Percentiles rank a stretch among this genome's conserved stretches.
phyloP scores from a whole-genome alignment of 2,888 invertebrate genomes.

The Lepidocyrtinus sp. region DNA sequence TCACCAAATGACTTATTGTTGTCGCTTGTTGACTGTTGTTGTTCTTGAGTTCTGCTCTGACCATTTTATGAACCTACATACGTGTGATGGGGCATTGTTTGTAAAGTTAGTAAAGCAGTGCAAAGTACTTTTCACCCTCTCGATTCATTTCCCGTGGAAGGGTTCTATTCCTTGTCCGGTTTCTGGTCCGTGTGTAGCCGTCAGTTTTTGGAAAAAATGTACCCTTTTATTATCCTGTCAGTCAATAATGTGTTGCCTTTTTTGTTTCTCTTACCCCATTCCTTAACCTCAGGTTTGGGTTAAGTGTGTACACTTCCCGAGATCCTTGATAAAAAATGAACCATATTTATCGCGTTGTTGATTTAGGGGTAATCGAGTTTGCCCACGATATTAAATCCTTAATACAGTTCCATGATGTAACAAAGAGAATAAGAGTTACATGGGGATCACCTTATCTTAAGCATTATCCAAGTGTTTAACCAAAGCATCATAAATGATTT shows the following conservation, averaged over 20 bases:
- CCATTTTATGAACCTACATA: constrained; percentile 7
- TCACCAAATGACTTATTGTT: constrained; percentile 44
- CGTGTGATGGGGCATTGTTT: not conserved
- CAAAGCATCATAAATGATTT: too few relatives aligned
- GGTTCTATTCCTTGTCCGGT: not conserved
- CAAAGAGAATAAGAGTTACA: too few relatives aligned
- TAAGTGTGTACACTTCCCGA: not conserved
- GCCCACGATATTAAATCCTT: too few relatives aligned
- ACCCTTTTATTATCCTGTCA: constrained; percentile 55
- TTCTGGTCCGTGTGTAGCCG: not conserved
- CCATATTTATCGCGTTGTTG: constrained; percentile 48
- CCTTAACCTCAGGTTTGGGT: too few relatives aligned
- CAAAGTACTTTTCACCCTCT: not conserved
- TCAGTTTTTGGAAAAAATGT: constrained; percentile 22
- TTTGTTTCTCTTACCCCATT: too few relatives aligned
- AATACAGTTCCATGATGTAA: too few relatives aligned
- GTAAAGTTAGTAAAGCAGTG: not conserved
- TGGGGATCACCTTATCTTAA: too few relatives aligned
- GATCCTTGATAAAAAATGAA: constrained; percentile 32
- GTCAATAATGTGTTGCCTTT: constrained; percentile 46
- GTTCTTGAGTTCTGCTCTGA: not conserved
- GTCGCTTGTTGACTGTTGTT: constrained; percentile 45
- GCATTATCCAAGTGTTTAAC: too few relatives aligned
- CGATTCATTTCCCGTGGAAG: not conserved
- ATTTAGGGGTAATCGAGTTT: constrained; percentile 21